Evolutionary conservation across 2,797 vertebrate species (phyloP), one percentile per base, ranked within the genome.

Genomic region (Micromesistius poutassou): DNA sequence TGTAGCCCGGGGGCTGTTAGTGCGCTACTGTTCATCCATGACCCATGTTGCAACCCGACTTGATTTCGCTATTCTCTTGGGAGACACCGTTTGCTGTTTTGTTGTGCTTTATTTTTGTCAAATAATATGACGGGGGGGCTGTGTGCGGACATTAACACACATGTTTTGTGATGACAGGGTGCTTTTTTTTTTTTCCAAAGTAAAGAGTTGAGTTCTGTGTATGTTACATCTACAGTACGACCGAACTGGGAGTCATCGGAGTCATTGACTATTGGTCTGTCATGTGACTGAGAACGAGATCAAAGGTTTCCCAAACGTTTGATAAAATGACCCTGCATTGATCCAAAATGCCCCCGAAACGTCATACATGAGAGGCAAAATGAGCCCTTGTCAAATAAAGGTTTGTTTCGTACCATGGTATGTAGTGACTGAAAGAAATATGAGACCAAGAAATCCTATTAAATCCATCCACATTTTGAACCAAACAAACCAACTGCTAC

Each of bases 41-140:
- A 89, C 94, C 90, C 91, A 89, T 76, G 89, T 90, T 92, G 92
- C 92, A 93, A 94, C 93, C 91, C 94, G 94, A 95, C 94, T 94
- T 95, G 93, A 94, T 95, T 94, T 94, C 91, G 91, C 90, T 91
- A 82, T 86, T 87, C 91, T 91, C 90, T 90, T 92, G 88, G 89
- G 90, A 91, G 93, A 94, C 93, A 91, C 93, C 92, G 93, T 93
- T 92, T 92, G 90, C 91, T 89, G 85, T 88, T 86, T 87, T 42
- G 77, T 46, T 46, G 42, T 46, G 42, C 36, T 38, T 38, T 55
- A 55, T 55, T 22, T 16, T 55, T 22, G 50, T 55, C 50, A 55
- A 38, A 38, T 38, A 38, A 5, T 6, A 22, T 55, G 19, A 55
- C 16, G n/a, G n/a, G n/a, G 2, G 42, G 14, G 42, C 33, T 33